Conservation (phyloP, 2,888 invertebrate genomes). For the Dicranocentrus wangi region DNA sequence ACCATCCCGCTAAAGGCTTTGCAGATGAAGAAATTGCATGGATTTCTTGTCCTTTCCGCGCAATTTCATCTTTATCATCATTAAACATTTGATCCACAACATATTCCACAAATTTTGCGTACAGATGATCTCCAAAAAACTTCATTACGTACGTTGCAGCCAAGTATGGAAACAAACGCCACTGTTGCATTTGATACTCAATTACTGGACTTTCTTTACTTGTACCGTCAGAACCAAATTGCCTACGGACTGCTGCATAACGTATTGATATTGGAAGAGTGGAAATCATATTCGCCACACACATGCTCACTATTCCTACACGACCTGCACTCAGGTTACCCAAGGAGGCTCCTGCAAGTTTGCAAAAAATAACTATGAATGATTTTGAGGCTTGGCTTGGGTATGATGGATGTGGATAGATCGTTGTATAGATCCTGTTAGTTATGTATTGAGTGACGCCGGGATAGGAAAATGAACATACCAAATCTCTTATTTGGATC, state of each 20-base stretch:
- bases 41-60: conserved; percentile 76
- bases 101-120: conserved; percentile 38
- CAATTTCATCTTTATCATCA: conserved; percentile 57
- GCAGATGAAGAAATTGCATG: conserved; percentile 77
- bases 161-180: conserved; percentile 76
- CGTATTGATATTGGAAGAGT: conserved; percentile 76
- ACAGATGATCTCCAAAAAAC: conserved; percentile 74
- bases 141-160: conserved; percentile 75
- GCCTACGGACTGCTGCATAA: conserved; percentile 75
- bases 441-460: too few relatives aligned
- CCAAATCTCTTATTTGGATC: conserved; percentile 89
- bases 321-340: conserved; percentile 66
- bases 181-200: conserved; percentile 75
- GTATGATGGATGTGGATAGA: too few relatives aligned
- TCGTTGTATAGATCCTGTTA: too few relatives aligned
- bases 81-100: conserved; percentile 49
- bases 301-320: conserved; percentile 67
- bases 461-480: conserved; percentile 64
- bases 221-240: conserved; percentile 46
- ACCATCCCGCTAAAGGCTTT: conserved; percentile 85
- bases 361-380: too few relatives aligned
- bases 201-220: conserved; percentile 58
- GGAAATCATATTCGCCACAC: conserved; percentile 67
- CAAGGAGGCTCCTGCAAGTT: conserved; percentile 72
- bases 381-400: too few relatives aligned